A percentile compares a stretch with the other conserved stretches of the same genome.
Conservation (phyloP, 2,797 vertebrate species). For the Aldrovandia affinis region DNA sequence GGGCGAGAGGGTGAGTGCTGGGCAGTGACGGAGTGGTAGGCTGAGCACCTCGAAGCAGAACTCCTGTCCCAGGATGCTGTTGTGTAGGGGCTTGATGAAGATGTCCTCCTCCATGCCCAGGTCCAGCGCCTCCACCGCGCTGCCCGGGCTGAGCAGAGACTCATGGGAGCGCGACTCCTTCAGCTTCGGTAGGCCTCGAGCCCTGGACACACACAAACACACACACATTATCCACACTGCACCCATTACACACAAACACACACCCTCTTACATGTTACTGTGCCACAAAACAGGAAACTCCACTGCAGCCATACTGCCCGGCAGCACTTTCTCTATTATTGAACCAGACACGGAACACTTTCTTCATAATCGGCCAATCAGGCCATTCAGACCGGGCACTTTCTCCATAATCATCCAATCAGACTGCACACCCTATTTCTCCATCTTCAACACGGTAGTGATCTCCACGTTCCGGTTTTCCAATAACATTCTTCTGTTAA, state of each 20-base stretch:
- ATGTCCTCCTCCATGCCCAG: constrained; percentile 87
- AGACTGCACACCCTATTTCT: no score
- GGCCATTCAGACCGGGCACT: neutral
- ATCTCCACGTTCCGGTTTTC: neutral
- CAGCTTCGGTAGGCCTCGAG: constrained; percentile 85
- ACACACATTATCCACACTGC: constrained; percentile 9
- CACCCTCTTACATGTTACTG: neutral
- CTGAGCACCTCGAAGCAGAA: constrained; percentile 93
- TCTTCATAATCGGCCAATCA: neutral
- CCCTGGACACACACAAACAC: constrained; percentile 62
- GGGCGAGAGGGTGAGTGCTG: neutral
- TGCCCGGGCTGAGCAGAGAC: constrained; percentile 87
- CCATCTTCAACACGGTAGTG: neutral
- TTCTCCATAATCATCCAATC: neutral
- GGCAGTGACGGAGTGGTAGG: neutral
- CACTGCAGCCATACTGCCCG: no score
- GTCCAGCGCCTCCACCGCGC: constrained; percentile 86
- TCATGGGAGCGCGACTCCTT: constrained; percentile 92
- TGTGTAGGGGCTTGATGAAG: constrained; percentile 89
- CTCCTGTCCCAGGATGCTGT: constrained; percentile 93
- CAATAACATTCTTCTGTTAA: neutral
- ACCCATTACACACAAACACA: neutral
- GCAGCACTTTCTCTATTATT: no score
- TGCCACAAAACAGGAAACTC: no score
- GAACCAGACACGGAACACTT: neutral